A percentile compares a stretch with the other conserved stretches of the same genome.
Conservation (phyloP, 2,113 vertebrate species). For the Turdus rufiventris region DNA sequence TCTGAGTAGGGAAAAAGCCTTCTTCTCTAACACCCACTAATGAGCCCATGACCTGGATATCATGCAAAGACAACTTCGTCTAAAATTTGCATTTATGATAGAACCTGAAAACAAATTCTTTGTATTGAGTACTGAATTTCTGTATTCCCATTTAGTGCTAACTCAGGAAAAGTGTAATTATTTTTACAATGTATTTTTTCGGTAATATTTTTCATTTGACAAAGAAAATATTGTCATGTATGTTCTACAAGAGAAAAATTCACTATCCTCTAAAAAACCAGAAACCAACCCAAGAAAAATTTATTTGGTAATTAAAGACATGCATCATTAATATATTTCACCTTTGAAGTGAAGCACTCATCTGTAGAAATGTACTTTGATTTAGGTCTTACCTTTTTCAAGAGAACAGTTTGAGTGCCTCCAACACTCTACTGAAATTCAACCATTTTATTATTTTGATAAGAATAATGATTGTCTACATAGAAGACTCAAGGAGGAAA, state of each 20-base stretch:
- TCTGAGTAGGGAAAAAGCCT: background rate
- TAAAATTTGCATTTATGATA: background rate
- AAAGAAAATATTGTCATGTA: background rate
- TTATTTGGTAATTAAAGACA: background rate
- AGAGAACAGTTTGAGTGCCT: background rate
- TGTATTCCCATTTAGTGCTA: background rate
- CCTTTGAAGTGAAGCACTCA: background rate
- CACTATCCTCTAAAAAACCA: background rate
- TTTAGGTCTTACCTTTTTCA: background rate
- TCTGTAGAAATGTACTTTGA: background rate
- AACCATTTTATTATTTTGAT: background rate
- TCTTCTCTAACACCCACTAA: background rate
- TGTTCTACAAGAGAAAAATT: background rate
- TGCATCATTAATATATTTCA: background rate
- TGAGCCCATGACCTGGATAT: background rate
- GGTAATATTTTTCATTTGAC: background rate
- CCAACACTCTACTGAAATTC: background rate
- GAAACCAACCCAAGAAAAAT: background rate
- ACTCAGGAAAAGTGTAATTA: background rate
- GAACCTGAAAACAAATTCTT: background rate
- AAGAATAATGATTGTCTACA: slow-evolving; percentile 2
- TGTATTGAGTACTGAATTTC: background rate
- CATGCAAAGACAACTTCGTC: background rate
- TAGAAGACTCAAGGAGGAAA: background rate
- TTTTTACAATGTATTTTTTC: background rate